A percentile compares a stretch with the other conserved stretches of the same genome.
phyloP scores from a whole-genome alignment of 1,140 invertebrate genomes.

The Drosophila bipectinata region DNA sequence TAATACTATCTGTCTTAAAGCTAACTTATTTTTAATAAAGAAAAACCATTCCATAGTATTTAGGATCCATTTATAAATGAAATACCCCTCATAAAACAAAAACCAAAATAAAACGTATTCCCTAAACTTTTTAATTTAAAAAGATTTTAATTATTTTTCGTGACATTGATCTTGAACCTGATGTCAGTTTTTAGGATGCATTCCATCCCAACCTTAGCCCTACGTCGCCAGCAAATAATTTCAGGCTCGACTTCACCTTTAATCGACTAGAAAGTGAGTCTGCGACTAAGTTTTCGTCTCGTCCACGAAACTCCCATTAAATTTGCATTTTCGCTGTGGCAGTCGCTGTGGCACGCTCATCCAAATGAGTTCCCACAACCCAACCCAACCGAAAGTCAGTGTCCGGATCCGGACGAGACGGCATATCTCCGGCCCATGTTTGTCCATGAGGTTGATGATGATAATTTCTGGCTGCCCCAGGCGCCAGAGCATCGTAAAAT shows the following conservation, averaged over 20 bases:
- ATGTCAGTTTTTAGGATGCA: neutral
- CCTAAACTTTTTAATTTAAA: too few relatives aligned
- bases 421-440: conserved; percentile 65
- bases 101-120: neutral
- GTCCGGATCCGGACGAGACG: conserved; percentile 55
- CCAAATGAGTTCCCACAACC: conserved; percentile 17
- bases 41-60: too few relatives aligned
- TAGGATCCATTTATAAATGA: too few relatives aligned
- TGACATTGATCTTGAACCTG: conserved; percentile 38
- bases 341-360: conserved; percentile 42
- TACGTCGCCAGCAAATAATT: conserved; percentile 54
- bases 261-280: conserved; percentile 68
- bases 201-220: conserved; percentile 21
- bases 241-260: conserved; percentile 62
- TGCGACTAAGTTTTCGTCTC: conserved; percentile 31
- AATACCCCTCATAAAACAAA: too few relatives aligned
- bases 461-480: conserved; percentile 24
- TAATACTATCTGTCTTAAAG: too few relatives aligned
- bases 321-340: conserved; percentile 59
- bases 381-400: neutral
- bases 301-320: conserved; percentile 46
- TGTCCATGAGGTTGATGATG: conserved; percentile 7
- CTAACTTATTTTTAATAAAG: too few relatives aligned
- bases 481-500: conserved; percentile 73
- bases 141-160: neutral